These are phyloP conservation scores for Remorina albescens DNA, from an alignment of 2,797 vertebrate species.

Conservation along the genomic window DNA sequence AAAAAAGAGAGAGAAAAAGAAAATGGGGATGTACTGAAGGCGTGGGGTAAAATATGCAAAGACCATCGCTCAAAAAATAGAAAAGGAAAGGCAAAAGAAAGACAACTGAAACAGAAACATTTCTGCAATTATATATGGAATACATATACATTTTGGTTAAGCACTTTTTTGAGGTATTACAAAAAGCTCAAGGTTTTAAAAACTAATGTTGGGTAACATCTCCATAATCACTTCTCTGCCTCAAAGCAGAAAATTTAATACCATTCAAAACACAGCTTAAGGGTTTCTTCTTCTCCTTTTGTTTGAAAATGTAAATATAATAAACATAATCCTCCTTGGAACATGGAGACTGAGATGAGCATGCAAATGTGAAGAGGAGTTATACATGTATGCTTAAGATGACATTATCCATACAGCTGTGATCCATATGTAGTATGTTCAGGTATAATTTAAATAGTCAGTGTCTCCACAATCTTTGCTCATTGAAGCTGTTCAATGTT, in stretches of 20 bases:
- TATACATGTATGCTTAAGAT: background rate
- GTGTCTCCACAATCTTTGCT: too few species aligned
- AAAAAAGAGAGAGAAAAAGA: conserved; percentile 1
- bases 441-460: too few species aligned
- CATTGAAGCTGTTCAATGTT: too few species aligned
- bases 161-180: conserved; percentile 23
- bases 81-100: background rate
- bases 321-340: conserved; percentile 36
- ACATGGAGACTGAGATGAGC: background rate
- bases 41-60: conserved; percentile 1
- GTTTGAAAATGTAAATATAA: conserved; percentile 24
- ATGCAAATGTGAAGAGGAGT: conserved; percentile 24
- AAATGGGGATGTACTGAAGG: background rate
- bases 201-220: conserved; percentile 35
- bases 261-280: conserved; percentile 31
- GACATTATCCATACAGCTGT: background rate
- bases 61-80: background rate
- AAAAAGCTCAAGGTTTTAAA: conserved; percentile 44
- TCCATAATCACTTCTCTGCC: conserved; percentile 25
- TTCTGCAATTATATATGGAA: background rate
- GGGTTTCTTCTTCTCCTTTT: conserved; percentile 9
- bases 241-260: conserved; percentile 34
- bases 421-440: background rate
- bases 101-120: conserved; percentile 5
- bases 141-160: conserved; percentile 8